Conservation (phyloP, 1,140 invertebrate genomes). For the Lordiphosa collinella region DNA sequence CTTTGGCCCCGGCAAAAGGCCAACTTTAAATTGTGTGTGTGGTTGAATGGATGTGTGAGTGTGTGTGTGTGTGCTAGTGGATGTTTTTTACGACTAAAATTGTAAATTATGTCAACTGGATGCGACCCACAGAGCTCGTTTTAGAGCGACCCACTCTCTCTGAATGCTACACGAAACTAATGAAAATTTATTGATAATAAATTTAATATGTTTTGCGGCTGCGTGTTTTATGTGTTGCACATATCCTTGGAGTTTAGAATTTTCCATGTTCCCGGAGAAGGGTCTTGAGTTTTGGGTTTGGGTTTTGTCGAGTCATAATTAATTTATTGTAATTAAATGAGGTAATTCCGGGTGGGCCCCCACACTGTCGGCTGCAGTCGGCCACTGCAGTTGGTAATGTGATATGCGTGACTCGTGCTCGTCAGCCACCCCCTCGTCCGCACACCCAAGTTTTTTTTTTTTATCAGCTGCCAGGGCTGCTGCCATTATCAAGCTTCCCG, state of each 20-base stretch:
- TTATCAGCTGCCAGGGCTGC: constrained; percentile 21
- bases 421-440: neutral
- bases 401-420: constrained; percentile 2
- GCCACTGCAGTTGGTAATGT: constrained; percentile 30
- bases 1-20: constrained; percentile 35
- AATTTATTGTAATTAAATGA: constrained; percentile 68
- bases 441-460: constrained; percentile 1
- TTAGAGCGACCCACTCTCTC: constrained; percentile 23
- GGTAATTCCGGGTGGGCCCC: too few species aligned
- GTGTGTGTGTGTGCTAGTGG: constrained; percentile 20
- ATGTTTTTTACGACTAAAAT: constrained; percentile 71
- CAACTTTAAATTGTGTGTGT: constrained; percentile 31
- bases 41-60: constrained; percentile 10
- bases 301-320: constrained; percentile 43
- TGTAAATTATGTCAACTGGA: constrained; percentile 77
- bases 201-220: constrained; percentile 71
- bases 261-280: constrained; percentile 27
- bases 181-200: constrained; percentile 79
- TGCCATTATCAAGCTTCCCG: constrained; percentile 35
- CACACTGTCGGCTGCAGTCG: neutral
- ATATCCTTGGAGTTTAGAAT: constrained; percentile 47
- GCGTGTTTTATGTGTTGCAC: constrained; percentile 46
- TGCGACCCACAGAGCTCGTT: constrained; percentile 71
- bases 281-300: constrained; percentile 12
- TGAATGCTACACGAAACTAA: constrained; percentile 68